Base-by-base conservation (phyloP, 2,888 invertebrate genomes). In the Allolobophora icterica region DNA sequence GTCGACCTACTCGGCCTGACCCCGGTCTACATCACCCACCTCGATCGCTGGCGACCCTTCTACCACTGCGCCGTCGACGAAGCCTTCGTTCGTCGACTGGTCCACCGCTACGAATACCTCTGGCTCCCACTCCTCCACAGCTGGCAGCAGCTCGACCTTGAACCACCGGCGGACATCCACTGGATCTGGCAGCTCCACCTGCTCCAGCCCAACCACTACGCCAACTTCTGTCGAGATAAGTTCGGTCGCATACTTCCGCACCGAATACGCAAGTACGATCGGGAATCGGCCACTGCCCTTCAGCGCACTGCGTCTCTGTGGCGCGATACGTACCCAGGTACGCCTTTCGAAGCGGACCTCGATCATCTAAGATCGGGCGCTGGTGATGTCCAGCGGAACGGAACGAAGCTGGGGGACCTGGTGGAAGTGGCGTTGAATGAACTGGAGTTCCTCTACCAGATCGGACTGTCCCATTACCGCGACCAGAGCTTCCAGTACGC, bases 111-210 rank as follows among this genome's bases (percentile, higher is more conserved):
- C 93, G 96, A 96, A 93, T 93, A 93, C 42, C 94, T 94, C 91
- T 96, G 96, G 96, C 94, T 96, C 83, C 96, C 96, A n/a, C 94
- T 96, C 92, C 95, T 95, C 92, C 95, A 95, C n/a, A 92, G 94
- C 38, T 90, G 91, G 90, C 40, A 89, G 33, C 83, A 89, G 24
- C 45, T 52, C 24, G 94, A 94, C 38, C 93, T 95, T 83, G 95
- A 95, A 38, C 96, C 96, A 2, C 96, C 96, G 17, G 92, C 95
- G n/a, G 96, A 96, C 92, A 95, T 96, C n/a, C 95, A 96, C 92
- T 96, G 96, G 96, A 94, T 96, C 21, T 96, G 96, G 96, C 96
- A 96, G 92, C 95, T 95, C 83, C 95, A 95, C 92, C 93, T 95
- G 94, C 92, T 95, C 87, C 93, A 94, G 0, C 95, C 95, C 3